Evolutionary conservation across 2,797 vertebrate species (phyloP).

Genomic region (Karalla daura): DNA sequence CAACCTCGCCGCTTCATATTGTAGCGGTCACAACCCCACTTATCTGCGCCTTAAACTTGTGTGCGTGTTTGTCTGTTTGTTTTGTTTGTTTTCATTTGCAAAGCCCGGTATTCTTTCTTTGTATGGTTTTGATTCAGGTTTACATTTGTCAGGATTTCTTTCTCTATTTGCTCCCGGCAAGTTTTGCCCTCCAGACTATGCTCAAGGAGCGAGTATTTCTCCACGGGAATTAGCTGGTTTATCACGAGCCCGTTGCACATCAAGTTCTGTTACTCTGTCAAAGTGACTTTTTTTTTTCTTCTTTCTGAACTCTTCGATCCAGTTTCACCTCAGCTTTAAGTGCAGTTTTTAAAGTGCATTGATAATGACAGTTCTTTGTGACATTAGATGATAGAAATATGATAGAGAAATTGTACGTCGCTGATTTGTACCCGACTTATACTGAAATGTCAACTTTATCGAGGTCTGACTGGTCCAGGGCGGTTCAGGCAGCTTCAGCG

Average conservation of each 20-base stretch:
- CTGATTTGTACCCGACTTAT: neutral
- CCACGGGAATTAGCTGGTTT: conserved; percentile 7
- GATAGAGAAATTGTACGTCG: neutral
- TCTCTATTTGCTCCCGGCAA: conserved; percentile 40
- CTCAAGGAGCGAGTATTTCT: conserved; percentile 1
- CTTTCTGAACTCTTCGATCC: neutral
- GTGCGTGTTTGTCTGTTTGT: conserved; percentile 65
- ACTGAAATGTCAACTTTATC: conserved; percentile 16
- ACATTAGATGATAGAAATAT: neutral
- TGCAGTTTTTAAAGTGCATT: neutral
- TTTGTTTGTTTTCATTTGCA: conserved; percentile 66
- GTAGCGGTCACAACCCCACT: conserved; percentile 81
- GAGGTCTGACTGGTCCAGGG: conserved; percentile 1
- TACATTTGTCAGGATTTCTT: conserved; percentile 70
- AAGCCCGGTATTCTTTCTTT: conserved; percentile 57
- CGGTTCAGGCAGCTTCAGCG: conserved; percentile 8
- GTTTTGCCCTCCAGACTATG: conserved; percentile 37
- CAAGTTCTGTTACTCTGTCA: neutral
- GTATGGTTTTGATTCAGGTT: conserved; percentile 69
- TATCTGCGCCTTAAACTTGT: conserved; percentile 74
- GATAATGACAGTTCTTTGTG: neutral
- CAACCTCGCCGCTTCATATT: conserved; percentile 79
- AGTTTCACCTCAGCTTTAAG: neutral
- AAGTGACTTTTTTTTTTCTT: conserved; percentile 12
- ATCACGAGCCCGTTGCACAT: neutral